Base-by-base conservation (phyloP, 2,113 vertebrate genomes). In the Tichodroma muraria region DNA sequence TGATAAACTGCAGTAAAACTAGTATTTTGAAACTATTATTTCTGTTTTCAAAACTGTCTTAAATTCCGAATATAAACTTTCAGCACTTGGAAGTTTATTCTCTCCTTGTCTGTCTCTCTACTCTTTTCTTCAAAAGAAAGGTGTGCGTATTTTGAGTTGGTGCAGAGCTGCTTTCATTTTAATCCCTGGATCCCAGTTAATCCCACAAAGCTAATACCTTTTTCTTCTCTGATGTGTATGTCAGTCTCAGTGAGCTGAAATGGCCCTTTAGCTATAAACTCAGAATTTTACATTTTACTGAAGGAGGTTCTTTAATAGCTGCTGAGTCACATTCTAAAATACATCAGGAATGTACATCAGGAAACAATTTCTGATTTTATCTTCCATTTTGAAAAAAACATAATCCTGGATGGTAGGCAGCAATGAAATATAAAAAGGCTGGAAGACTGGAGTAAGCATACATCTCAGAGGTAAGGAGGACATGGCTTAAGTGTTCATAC, bases 391-490 rank as follows among this genome's bases (percentile, higher is more conserved):
- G 35, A 47, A 90, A 91, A 73, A 28, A 77, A 20, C 4, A 10
- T 61, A 92, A 80, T 72, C 35, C 52, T 85, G 59, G 22, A 33
- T 91, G 52, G 15, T 97, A 95, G 93, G 54, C 68, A 97, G 63
- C 87, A 94, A 6, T 94, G 64, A 94, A 77, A 77, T 92, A 70
- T 88, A 78, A 93, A n/a, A 93, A 87, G 42, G 13, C 56, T 80
- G 63, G 82, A 95, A 94, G 93, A 91, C 68, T 91, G 87, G 84
- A 93, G 59, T 97, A 89, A 95, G 64, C 84, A 25, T 54, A 31
- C 85, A 1, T 85, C 63, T 88, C 3, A 8, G 94, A 96, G 96
- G 93, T 94, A 96, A 97, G 96, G 81, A 85, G 76, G 71, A 47
- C n/a, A 33, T 65, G 53, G 33, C 75, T 77, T 37, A 61, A 77